phyloP scores from a whole-genome alignment of 2,797 vertebrate genomes.

The Crenichthys baileyi region DNA sequence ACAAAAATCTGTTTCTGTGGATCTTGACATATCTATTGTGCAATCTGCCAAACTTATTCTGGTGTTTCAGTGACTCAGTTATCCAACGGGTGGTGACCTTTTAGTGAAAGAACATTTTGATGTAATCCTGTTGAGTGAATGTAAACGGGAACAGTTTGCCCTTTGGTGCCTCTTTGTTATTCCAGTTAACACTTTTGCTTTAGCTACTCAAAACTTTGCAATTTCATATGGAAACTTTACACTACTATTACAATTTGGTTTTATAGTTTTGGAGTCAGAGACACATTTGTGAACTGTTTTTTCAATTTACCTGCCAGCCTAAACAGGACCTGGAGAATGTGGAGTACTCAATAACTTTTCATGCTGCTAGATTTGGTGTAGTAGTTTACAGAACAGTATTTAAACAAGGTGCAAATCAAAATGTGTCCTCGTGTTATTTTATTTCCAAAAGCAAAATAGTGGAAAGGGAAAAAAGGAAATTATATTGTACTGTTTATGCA shows the following conservation, averaged over 20 bases:
- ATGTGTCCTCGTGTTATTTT: neutral
- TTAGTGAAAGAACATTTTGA: neutral
- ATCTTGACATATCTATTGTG: neutral
- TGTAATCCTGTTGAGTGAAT: neutral
- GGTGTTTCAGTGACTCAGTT: slow-evolving; percentile 20
- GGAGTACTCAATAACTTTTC: neutral
- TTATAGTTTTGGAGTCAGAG: neutral
- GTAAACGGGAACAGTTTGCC: neutral
- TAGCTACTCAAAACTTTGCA: neutral
- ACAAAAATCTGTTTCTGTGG: neutral
- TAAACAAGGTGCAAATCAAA: neutral
- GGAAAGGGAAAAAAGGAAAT: too few species aligned
- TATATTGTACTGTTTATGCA: too few species aligned
- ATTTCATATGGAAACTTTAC: neutral
- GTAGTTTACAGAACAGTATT: neutral
- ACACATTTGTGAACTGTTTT: neutral
- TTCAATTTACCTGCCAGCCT: neutral
- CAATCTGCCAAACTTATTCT: slow-evolving; percentile 11
- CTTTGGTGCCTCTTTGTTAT: neutral
- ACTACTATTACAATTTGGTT: neutral
- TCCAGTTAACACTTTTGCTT: neutral
- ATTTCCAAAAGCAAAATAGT: neutral
- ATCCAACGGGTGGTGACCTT: neutral
- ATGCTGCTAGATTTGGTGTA: neutral
- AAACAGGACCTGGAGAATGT: neutral